A percentile compares a stretch with the other conserved stretches of the same genome.
Evolutionary conservation across 1,140 invertebrate species (phyloP).

Genomic region (Achroia grisella): DNA sequence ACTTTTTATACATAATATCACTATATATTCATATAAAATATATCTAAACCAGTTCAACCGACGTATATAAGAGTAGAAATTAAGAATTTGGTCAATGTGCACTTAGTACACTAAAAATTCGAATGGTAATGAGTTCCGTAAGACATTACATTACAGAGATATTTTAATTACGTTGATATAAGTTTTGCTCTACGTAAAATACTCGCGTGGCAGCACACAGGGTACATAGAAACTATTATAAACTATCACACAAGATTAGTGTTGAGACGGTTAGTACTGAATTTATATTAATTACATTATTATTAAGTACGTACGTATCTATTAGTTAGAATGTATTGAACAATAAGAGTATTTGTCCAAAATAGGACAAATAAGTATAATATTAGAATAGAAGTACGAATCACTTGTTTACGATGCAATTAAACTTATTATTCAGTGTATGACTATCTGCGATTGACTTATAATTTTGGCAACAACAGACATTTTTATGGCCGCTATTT

Average conservation of each 20-base stretch:
- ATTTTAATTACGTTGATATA: neutral
- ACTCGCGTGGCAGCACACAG: neutral
- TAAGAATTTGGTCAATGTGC: conserved; percentile 23
- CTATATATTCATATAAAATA: conserved; percentile 32
- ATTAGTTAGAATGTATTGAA: too few relatives aligned
- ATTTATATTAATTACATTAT: too few relatives aligned
- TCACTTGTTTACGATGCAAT: too few relatives aligned
- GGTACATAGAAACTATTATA: neutral
- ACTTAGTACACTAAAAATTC: conserved; percentile 19
- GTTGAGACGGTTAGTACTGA: neutral
- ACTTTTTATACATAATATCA: conserved; percentile 49
- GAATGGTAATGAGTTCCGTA: conserved; percentile 23
- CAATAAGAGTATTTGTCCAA: too few relatives aligned
- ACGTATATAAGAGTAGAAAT: conserved; percentile 14
- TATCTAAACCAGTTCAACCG: conserved; percentile 19
- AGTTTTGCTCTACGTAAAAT: neutral
- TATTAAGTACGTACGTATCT: too few relatives aligned
- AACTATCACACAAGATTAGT: neutral
- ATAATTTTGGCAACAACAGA: too few relatives aligned
- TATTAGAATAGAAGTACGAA: too few relatives aligned
- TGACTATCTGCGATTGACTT: too few relatives aligned
- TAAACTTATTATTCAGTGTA: too few relatives aligned
- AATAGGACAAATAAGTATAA: too few relatives aligned
- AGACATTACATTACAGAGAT: conserved; percentile 14
- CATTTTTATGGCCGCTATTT: too few relatives aligned